Evolutionary conservation across 2,888 invertebrate species (phyloP), one percentile per base, ranked within the genome.

Genomic region (Theodoxus fluviatilis): DNA sequence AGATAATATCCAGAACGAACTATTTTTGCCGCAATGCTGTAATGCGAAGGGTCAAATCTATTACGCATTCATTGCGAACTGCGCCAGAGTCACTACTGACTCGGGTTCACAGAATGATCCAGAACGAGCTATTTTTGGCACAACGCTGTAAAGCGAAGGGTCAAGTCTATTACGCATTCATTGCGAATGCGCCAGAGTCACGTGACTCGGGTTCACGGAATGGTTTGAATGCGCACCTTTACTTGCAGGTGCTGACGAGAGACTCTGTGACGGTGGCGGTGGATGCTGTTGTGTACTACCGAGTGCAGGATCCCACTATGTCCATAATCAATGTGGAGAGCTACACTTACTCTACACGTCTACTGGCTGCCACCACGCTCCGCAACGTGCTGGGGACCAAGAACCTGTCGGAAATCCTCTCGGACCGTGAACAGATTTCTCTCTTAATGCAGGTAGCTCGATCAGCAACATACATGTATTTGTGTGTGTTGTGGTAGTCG

Each of bases 201-300:
- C n/a, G n/a, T n/a, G n/a, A n/a, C n/a, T n/a, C n/a, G n/a, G n/a
- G n/a, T n/a, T n/a, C n/a, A n/a, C n/a, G n/a, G n/a, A n/a, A n/a
- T n/a, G n/a, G n/a, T n/a, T n/a, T n/a, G n/a, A n/a, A n/a, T n/a
- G n/a, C n/a, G n/a, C n/a, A n/a, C n/a, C 35, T 47, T 25, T n/a
- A 15, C 43, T 9, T 70, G 3, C 73, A 84, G 83, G 80, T 85
- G 35, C 73, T 86, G 73, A 85, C 86, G 3, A 82, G 82, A 70
- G 86, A 86, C 74, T 84, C 84, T 0, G 85, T 86, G 40, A 85
- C 86, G 0, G 84, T 85, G 12, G 81, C 83, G 3, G 85, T 86
- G 33, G 86, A 86, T 77, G 86, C 86, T 47, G 86, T 86, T 4
- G 83, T 85, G 12, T 86, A 84, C 74, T 85, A 83, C 79, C 76